Conservation (phyloP, 2,797 vertebrate species). For the Numenius phaeopus region DNA sequence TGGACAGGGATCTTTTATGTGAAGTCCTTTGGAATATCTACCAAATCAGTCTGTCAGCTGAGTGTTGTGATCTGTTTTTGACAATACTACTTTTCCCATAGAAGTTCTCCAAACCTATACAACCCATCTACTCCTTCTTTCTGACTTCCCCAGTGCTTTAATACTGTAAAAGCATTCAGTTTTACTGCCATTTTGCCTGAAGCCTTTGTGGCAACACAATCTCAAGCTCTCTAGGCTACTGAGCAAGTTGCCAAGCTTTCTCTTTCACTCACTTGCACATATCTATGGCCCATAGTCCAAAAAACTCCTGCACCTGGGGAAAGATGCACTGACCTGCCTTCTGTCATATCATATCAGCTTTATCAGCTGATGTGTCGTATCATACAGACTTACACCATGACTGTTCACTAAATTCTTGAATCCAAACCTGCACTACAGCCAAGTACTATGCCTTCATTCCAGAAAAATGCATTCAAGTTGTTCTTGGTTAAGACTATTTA, state of each 20-base stretch:
- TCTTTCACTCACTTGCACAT: background rate
- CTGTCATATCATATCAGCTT: background rate
- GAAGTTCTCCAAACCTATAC: background rate
- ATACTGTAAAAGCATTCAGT: background rate
- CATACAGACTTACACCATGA: background rate
- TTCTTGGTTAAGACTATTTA: background rate
- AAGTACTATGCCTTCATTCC: background rate
- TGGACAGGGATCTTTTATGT: background rate
- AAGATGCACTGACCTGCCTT: background rate
- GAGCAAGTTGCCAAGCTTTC: background rate
- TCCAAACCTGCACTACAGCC: background rate
- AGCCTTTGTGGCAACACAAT: background rate
- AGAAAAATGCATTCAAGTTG: background rate
- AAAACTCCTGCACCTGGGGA: background rate
- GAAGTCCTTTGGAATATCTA: background rate
- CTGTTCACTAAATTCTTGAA: background rate
- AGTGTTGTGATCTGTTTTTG: background rate
- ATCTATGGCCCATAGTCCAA: background rate
- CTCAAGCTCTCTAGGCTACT: background rate
- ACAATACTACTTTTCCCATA: background rate
- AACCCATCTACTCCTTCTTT: background rate
- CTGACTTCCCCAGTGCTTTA: background rate
- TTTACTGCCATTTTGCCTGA: background rate
- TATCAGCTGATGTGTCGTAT: background rate
- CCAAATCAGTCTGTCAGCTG: background rate